phyloP scores from a whole-genome alignment of 2,113 vertebrate species.

The Pyxicephalus adspersus region DNA sequence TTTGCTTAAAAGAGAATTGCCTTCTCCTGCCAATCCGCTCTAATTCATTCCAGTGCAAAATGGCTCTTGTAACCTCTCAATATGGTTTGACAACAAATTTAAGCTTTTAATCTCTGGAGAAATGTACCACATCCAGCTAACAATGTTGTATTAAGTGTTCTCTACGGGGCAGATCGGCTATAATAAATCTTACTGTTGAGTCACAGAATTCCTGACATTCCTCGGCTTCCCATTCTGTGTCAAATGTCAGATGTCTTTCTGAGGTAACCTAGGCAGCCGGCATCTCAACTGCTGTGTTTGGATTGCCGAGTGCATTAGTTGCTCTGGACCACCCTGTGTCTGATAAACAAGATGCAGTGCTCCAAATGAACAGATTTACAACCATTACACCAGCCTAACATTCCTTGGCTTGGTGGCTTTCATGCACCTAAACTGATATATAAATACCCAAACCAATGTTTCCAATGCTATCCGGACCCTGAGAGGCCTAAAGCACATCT shows the following conservation, averaged over 20 bases:
- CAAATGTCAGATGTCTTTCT: conserved; percentile 74
- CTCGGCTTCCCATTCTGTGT: conserved; percentile 73
- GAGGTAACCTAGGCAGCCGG: conserved; percentile 62
- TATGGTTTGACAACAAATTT: conserved; percentile 9
- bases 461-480: no score
- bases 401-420: background rate
- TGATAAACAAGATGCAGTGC: conserved; percentile 20
- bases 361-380: background rate
- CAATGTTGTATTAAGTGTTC: conserved; percentile 62
- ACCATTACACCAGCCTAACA: background rate
- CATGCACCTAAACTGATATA: no score
- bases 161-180: conserved; percentile 60
- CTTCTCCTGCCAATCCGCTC: no score
- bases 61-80: background rate
- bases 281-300: conserved; percentile 59
- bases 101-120: conserved; percentile 61
- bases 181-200: conserved; percentile 74
- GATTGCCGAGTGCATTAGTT: conserved; percentile 52
- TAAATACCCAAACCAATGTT: no score
- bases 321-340: conserved; percentile 25
- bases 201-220: conserved; percentile 87
- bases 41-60: background rate
- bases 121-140: conserved; percentile 63
- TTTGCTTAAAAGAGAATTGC: no score
- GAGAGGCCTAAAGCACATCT: no score